Base-by-base conservation (phyloP, 1,140 invertebrate species). In the Adelges cooleyi region DNA sequence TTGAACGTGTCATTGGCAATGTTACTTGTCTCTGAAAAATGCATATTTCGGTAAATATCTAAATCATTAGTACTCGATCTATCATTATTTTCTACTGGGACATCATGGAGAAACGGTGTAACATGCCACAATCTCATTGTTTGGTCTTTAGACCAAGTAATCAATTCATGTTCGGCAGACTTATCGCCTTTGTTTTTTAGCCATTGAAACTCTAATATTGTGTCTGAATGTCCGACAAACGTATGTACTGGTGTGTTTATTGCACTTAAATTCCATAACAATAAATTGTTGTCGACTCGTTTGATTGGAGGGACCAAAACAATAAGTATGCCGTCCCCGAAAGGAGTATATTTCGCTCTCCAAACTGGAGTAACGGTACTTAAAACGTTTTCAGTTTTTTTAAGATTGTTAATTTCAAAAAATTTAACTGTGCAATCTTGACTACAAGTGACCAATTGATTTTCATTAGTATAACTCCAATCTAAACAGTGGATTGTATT, bases 71-170 rank as follows among this genome's bases (percentile, higher is more conserved):
- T 33, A 33, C 6, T 13, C 1, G 22, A n/a, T 25, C 13, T 56
- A 23, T 67, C 36, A 50, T 49, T 25, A 36, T 15, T 29, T n/a
- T 67, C 71, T 9, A 74, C 73, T 68, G 74, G 77, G 56, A 82
- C 80, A 72, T 89, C 90, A 69, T 90, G 82, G 56, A 95, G 77
- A 68, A 85, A 84, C 25, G 85, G 81, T 74, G 92, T 89, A 69
- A 96, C 87, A 72, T 85, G 85, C 86, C 92, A 96, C 17, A 96
- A 84, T 59, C 94, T 78, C 20, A 98, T 78, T 52, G 84, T 92
- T 70, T 95, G 90, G 80, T 97, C 93, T 73, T 91, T 86, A 0
- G 90, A 93, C 93, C 92, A 98, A 1, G 92, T 96, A 0, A 97
- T 83, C n/a, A 97, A 74, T 74, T 97, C 89, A 75, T 86, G 86